A percentile compares a stretch with the other conserved stretches of the same genome.
phyloP scores from a whole-genome alignment of 2,888 invertebrate species.

The Cotesia congregata region DNA sequence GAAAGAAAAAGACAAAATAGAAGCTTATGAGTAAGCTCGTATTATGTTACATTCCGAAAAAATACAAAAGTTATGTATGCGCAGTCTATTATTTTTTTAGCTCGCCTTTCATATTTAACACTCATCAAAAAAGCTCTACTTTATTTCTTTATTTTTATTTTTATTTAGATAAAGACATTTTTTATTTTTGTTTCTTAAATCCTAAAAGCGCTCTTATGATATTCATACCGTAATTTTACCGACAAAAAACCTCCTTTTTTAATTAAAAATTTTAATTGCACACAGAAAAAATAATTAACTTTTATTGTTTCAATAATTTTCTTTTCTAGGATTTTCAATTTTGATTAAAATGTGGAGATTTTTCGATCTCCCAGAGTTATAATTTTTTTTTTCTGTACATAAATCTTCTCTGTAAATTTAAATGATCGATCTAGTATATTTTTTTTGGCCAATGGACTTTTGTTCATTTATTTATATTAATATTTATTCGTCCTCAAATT shows the following conservation, averaged over 20 bases:
- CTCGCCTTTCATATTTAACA: not conserved
- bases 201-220: not conserved
- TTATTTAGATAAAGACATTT: not conserved
- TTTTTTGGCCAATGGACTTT: no score
- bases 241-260: not conserved
- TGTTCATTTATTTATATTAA: not conserved
- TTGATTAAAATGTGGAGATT: no score
- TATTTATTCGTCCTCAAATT: constrained; percentile 7
- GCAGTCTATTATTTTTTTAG: constrained; percentile 1
- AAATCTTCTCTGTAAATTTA: not conserved
- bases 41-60: not conserved
- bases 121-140: not conserved
- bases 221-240: not conserved
- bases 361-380: no score
- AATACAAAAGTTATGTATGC: not conserved
- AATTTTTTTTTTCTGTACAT: not conserved
- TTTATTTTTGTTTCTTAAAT: no score
- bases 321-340: no score
- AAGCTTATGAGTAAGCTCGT: constrained; percentile 1
- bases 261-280: not conserved
- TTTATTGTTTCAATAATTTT: no score
- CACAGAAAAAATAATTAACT: no score
- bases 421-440: not conserved
- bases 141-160: not conserved
- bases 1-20: not conserved